A percentile compares a stretch with the other conserved stretches of the same genome.
These are phyloP conservation scores for Rhyacophila brunnea DNA, from an alignment of 1,140 invertebrate species.

Conservation along the genomic window DNA sequence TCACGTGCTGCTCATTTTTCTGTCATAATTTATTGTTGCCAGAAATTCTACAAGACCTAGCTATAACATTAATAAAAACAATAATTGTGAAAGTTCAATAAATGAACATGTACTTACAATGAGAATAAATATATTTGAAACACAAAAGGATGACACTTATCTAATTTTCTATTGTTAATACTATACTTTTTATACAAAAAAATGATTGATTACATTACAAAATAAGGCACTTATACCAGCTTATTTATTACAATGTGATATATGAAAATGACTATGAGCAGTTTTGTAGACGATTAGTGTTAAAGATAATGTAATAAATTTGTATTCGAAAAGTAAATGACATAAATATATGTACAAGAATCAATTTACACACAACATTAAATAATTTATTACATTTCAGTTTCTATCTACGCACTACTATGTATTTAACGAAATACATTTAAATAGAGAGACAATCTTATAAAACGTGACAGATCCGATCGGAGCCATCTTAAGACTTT, in stretches of 20 bases:
- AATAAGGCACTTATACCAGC: background rate
- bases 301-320: background rate
- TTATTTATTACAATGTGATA: background rate
- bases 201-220: background rate
- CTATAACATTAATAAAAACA: no score
- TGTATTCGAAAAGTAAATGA: constrained; percentile 1
- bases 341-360: constrained; percentile 1
- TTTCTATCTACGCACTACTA: background rate
- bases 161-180: background rate
- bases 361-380: constrained; percentile 2
- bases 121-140: background rate
- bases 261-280: background rate
- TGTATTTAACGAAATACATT: background rate
- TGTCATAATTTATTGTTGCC: no score
- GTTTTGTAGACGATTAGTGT: background rate
- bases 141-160: background rate
- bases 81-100: background rate
- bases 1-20: no score
- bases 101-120: background rate
- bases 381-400: constrained; percentile 3
- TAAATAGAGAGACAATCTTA: background rate
- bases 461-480: background rate
- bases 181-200: no score
- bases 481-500: no score
- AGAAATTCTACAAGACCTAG: no score